A percentile compares a stretch with the other conserved stretches of the same genome.
Evolutionary conservation across 1,140 invertebrate species (phyloP).

Genomic region (Drosophila murphyi): DNA sequence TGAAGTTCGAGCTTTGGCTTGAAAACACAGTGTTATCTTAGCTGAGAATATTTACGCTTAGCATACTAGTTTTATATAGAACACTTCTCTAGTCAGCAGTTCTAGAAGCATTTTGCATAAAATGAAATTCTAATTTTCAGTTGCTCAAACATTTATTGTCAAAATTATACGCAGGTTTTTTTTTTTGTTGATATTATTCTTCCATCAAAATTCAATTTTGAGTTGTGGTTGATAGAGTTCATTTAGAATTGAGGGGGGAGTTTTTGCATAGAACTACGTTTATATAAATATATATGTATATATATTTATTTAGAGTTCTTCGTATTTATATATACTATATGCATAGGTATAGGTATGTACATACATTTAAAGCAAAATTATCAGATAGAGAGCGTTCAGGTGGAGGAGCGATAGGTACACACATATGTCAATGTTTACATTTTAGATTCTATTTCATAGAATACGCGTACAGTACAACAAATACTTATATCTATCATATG

Average conservation of each 20-base stretch:
- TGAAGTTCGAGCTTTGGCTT: slow-evolving; percentile 34
- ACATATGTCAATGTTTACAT: slow-evolving; percentile 72
- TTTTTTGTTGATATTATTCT: slow-evolving; percentile 5
- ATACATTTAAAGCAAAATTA: slow-evolving; percentile 69
- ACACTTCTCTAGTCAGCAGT: slow-evolving; percentile 24
- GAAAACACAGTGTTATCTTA: slow-evolving; percentile 29
- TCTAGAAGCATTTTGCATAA: slow-evolving; percentile 52
- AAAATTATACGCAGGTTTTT: slow-evolving; percentile 72
- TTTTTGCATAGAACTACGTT: slow-evolving; percentile 42
- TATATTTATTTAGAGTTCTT: slow-evolving; percentile 33
- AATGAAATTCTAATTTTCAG: slow-evolving; percentile 20
- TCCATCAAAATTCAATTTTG: slow-evolving; percentile 72
- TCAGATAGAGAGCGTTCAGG: slow-evolving; percentile 71
- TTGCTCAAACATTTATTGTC: slow-evolving; percentile 66
- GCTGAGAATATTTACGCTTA: slow-evolving; percentile 38
- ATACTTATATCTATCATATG: slow-evolving; percentile 43
- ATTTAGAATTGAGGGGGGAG: slow-evolving; percentile 14
- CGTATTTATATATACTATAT: background rate
- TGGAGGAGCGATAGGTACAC: slow-evolving; percentile 82
- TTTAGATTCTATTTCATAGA: slow-evolving; percentile 72
- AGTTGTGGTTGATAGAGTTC: slow-evolving; percentile 32
- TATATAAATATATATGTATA: slow-evolving; percentile 42
- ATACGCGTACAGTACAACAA: slow-evolving; percentile 52
- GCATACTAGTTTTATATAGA: slow-evolving; percentile 23
- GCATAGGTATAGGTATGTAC: slow-evolving; percentile 40